phyloP scores from a whole-genome alignment of 2,888 invertebrate genomes.

The Phytoseiulus persimilis region DNA sequence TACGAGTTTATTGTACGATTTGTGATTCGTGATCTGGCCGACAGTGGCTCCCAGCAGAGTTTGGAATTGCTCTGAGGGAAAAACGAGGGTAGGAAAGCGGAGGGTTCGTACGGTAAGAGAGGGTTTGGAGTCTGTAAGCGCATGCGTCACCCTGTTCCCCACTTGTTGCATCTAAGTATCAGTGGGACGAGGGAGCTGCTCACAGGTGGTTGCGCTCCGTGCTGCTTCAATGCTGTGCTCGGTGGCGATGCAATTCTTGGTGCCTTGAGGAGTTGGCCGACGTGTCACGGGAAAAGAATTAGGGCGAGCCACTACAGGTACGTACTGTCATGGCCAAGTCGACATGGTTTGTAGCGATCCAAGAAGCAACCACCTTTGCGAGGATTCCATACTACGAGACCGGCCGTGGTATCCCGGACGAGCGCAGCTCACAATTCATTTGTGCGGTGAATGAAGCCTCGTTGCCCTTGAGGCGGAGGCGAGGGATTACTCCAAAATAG shows the following conservation, averaged over 20 bases:
- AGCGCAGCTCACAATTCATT: no score
- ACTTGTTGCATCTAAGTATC: conserved; percentile 5
- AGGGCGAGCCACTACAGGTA: not conserved
- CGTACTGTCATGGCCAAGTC: not conserved
- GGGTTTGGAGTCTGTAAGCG: not conserved
- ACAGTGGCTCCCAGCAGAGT: not conserved
- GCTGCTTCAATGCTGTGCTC: not conserved
- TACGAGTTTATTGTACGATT: not conserved
- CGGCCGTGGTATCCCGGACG: no score
- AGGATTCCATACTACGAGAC: no score
- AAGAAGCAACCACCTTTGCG: no score
- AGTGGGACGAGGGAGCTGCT: not conserved
- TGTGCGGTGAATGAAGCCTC: no score
- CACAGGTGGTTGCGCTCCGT: conserved; percentile 5
- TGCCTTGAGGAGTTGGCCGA: not conserved
- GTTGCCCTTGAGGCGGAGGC: no score
- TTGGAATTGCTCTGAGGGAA: not conserved
- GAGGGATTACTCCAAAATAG: no score
- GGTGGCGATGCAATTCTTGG: not conserved
- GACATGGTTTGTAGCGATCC: no score
- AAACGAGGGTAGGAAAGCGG: not conserved
- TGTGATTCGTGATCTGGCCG: not conserved
- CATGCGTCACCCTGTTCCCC: not conserved
- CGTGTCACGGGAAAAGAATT: not conserved
- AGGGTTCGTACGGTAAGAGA: not conserved